Evolutionary conservation across 2,797 vertebrate species (phyloP).

Genomic region (Mormyrops boulengeri): DNA sequence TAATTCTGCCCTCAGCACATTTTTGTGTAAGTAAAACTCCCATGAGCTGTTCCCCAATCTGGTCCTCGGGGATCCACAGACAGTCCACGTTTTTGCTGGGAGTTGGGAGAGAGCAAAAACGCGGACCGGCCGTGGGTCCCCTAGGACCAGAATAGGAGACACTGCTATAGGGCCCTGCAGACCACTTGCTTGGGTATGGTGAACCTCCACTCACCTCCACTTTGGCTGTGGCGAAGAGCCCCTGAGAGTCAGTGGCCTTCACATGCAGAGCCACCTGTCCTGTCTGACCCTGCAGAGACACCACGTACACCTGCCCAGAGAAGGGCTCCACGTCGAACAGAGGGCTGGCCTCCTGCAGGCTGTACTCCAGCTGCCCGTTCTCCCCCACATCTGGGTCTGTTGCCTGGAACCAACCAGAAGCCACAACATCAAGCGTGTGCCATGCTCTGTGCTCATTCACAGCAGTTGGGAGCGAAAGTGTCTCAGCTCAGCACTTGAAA

Average conservation of each 20-base stretch:
- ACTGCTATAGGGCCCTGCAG: neutral
- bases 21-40: no score
- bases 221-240: slow-evolving; percentile 37
- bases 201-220: slow-evolving; percentile 50
- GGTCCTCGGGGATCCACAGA: no score
- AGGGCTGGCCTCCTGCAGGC: slow-evolving; percentile 30
- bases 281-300: slow-evolving; percentile 42
- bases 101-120: neutral
- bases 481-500: neutral
- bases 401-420: slow-evolving; percentile 49
- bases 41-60: no score
- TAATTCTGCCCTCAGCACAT: no score
- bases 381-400: slow-evolving; percentile 57
- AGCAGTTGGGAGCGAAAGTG: neutral
- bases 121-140: neutral
- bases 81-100: no score
- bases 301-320: slow-evolving; percentile 61
- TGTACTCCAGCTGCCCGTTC: slow-evolving; percentile 53
- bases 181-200: neutral
- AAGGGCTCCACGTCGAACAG: slow-evolving; percentile 54
- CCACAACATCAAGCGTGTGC: neutral
- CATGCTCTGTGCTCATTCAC: neutral
- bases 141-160: neutral
- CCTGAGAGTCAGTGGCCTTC: slow-evolving; percentile 51
- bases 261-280: slow-evolving; percentile 38